phyloP scores from a whole-genome alignment of 2,113 vertebrate genomes.

The Calyptomena viridis region DNA sequence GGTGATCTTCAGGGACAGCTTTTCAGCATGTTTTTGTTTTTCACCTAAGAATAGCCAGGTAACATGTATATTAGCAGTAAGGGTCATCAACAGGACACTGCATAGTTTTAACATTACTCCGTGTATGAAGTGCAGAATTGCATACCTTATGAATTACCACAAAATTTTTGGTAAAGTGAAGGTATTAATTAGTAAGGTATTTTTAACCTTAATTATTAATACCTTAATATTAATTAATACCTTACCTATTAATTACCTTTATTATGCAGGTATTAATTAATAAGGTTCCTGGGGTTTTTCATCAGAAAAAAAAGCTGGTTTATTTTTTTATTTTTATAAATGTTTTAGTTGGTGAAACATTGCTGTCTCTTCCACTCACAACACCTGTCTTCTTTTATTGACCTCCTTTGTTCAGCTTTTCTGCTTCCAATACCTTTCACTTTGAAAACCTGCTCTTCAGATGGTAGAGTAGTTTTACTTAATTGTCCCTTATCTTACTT shows the following conservation, averaged over 20 bases:
- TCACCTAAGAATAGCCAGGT: background rate
- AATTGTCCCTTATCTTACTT: background rate
- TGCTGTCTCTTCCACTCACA: background rate
- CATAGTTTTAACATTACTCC: background rate
- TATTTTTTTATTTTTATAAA: background rate
- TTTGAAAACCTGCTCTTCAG: background rate
- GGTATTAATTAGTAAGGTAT: too few species aligned
- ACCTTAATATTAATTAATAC: too few species aligned
- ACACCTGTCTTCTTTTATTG: background rate
- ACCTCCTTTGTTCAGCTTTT: background rate
- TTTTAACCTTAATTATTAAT: too few species aligned
- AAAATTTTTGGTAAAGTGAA: background rate
- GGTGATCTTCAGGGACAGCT: background rate
- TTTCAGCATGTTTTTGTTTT: background rate
- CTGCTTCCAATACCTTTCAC: background rate
- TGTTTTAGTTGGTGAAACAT: background rate
- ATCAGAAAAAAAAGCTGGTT: background rate
- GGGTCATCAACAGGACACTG: background rate
- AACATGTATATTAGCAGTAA: background rate
- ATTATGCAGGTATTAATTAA: background rate
- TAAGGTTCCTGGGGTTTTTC: background rate
- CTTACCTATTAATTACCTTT: too few species aligned
- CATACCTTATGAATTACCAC: background rate
- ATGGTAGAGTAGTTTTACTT: background rate
- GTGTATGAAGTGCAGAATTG: background rate